Conservation (phyloP, 2,113 vertebrate species). For the Chlamydotis undulata region DNA sequence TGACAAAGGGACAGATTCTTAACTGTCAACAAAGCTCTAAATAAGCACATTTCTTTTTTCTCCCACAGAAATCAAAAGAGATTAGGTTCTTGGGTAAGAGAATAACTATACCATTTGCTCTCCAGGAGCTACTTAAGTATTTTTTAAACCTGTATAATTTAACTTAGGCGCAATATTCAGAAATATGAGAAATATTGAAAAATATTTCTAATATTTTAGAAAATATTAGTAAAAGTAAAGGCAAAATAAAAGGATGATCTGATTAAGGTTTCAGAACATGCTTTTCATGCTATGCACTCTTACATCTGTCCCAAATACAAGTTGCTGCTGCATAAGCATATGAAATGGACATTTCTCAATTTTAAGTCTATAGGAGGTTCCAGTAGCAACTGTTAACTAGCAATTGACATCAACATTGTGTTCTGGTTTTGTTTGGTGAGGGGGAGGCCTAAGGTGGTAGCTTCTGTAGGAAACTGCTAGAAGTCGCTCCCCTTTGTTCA, state of each 20-base stretch:
- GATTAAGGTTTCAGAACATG: neutral
- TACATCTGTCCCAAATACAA: neutral
- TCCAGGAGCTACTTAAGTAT: neutral
- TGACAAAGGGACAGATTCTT: neutral
- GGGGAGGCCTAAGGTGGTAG: too few species aligned
- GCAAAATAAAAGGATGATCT: neutral
- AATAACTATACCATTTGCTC: neutral
- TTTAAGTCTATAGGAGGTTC: neutral
- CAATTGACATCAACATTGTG: neutral
- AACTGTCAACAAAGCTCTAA: neutral
- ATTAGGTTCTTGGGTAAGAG: neutral
- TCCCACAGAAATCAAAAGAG: neutral
- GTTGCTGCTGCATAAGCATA: accelerated
- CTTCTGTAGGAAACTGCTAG: too few species aligned
- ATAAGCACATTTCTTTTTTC: neutral
- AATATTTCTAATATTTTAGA: neutral
- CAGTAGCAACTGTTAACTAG: neutral
- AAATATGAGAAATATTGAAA: neutral
- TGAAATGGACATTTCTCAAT: accelerated
- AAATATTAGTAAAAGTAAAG: neutral
- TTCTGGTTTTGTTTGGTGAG: too few species aligned
- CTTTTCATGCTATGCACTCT: neutral
- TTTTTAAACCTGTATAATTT: neutral
- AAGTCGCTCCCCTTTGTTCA: too few species aligned
- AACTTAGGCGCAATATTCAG: neutral